These are phyloP conservation scores for Trachelus tabidus DNA, from an alignment of 2,888 invertebrate species.

Conservation along the genomic window DNA sequence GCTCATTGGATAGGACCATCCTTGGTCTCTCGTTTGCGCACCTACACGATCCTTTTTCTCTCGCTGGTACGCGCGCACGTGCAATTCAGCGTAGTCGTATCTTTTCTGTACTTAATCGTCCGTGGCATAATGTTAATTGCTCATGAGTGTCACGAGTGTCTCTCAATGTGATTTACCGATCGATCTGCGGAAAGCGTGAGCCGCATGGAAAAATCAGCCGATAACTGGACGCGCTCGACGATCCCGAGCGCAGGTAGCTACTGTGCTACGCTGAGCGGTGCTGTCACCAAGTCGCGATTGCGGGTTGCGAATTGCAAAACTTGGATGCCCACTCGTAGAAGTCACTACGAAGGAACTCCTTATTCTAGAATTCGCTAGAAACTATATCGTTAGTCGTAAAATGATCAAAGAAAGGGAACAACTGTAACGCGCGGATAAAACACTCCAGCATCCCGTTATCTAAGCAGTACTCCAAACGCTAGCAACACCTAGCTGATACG, in stretches of 20 bases:
- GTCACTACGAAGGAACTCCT: neutral
- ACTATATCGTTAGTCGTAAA: neutral
- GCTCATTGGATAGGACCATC: neutral
- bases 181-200: conserved; percentile 15
- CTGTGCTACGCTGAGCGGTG: neutral
- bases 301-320: neutral
- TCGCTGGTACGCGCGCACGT: neutral
- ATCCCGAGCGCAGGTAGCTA: neutral
- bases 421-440: neutral
- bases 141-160: conserved; percentile 38
- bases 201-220: neutral
- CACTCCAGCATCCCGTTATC: neutral
- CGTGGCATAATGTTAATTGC: conserved; percentile 46
- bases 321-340: neutral
- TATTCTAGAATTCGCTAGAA: neutral
- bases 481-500: neutral
- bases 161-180: conserved; percentile 54
- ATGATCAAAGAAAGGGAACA: neutral
- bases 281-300: neutral
- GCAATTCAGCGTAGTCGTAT: neutral
- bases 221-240: neutral
- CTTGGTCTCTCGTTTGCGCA: conserved; percentile 2
- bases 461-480: neutral
- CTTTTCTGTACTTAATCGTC: conserved; percentile 46
- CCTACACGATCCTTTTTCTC: neutral